Evolutionary conservation across 2,113 vertebrate species (phyloP), one percentile per base, ranked within the genome.

Genomic region (Tricholaema leucomelas): DNA sequence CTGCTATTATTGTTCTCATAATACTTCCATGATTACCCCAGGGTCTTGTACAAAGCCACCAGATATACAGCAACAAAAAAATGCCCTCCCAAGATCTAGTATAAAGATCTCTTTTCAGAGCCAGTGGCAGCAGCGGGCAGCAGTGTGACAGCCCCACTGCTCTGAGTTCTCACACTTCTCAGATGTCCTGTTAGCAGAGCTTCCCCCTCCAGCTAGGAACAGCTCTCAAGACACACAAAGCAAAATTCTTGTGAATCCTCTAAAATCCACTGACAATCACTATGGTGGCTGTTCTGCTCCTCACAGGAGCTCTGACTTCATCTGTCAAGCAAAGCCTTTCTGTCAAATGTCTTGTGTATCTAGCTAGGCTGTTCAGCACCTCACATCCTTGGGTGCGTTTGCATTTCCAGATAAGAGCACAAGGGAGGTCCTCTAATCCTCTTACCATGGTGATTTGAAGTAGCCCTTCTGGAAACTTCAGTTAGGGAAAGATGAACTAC

Each of bases 1-100:
- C 69, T 91, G 55, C 81, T 90, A 5, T 94, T 89, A 87, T 60
- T 92, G 66, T 85, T 94, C 89, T 75, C 59, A 13, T 86, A 85
- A 87, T 81, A 64, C 44, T 77, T 75, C 83, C 31, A 21, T 79
- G 72, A 66, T 93, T 78, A 73, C 72, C 66, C 66, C 89, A 28
- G 42, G 36, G 61, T 50, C 79, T 88, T 80, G 76, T 52, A 61
- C n/a, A 81, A 65, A 87, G 56, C 61, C 87, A 85, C 71, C 78
- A 87, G 67, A 15, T 56, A 33, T 23, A 86, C 15, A 84, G 56
- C 75, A 94, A 91, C 61, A 63, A 28, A 82, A 87, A 36, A 54
- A 15, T 36, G 44, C 67, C 65, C 66, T 87, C 63, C 59, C 1
- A 0, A n/a, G 25, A 48, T 74, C 35, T 83, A 91, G 74, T 24